Evolutionary conservation across 2,888 invertebrate genomes (phyloP).

Genomic region (Drosophila helvetica): DNA sequence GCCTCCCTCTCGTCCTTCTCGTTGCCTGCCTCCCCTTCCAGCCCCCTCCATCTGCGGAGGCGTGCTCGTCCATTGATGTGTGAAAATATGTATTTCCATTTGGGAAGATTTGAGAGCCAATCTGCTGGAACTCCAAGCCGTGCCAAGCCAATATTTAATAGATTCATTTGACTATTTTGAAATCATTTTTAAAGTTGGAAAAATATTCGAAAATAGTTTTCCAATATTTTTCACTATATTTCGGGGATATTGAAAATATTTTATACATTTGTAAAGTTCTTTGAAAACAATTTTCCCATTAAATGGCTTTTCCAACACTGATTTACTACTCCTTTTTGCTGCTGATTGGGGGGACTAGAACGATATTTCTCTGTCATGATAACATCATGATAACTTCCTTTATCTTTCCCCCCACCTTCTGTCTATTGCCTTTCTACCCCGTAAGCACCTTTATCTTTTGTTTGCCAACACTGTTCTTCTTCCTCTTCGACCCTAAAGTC

Average conservation of each 20-base stretch:
- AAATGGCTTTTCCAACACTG: neutral
- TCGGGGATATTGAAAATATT: neutral
- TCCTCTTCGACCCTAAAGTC: neutral
- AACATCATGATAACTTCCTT: no score
- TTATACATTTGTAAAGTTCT: neutral
- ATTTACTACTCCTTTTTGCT: neutral
- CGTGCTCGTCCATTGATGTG: slow-evolving; percentile 34
- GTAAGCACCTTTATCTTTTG: neutral
- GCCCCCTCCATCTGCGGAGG: neutral
- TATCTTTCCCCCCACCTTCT: neutral
- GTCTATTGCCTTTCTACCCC: neutral
- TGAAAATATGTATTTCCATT: slow-evolving; percentile 31
- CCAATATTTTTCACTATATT: no score
- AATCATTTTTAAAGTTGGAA: neutral
- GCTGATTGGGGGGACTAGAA: neutral
- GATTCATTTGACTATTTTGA: neutral
- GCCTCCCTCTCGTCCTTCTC: neutral
- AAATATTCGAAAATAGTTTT: no score
- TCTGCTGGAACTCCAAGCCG: no score
- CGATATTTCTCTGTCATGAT: no score
- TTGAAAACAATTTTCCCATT: neutral
- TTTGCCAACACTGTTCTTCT: neutral
- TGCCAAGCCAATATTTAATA: no score
- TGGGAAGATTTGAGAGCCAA: neutral
- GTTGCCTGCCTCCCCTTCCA: neutral